Conservation (phyloP, 2,797 vertebrate species). For the Cynopterus sphinx region DNA sequence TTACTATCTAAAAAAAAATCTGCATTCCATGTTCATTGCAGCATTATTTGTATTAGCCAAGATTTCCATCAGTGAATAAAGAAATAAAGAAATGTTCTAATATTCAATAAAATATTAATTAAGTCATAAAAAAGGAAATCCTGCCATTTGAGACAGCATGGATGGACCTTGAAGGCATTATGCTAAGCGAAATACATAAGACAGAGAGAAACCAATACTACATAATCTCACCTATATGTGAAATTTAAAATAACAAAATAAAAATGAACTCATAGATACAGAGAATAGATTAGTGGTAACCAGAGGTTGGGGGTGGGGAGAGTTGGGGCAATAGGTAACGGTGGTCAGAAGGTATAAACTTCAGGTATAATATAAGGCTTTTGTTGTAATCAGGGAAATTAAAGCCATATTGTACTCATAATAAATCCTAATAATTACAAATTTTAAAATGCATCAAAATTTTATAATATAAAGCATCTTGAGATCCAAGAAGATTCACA, state of each 20-base stretch:
- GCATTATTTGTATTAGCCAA: not conserved
- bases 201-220: not conserved
- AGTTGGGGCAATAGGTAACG: not conserved
- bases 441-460: constrained; percentile 4
- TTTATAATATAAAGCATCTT: not conserved
- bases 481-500: not conserved
- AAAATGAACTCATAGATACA: not conserved
- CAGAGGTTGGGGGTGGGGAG: not conserved
- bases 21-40: not conserved
- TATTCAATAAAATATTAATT: not conserved
- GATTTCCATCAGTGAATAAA: not conserved
- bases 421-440: not conserved
- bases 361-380: not conserved
- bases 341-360: not conserved
- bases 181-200: not conserved
- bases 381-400: not conserved
- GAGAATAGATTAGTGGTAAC: not conserved
- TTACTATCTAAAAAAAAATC: not conserved
- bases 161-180: not conserved
- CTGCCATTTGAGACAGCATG: not conserved
- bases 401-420: not conserved
- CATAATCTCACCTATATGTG: not conserved
- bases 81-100: not conserved
- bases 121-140: not conserved
- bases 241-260: not conserved